Base-by-base conservation (phyloP, 2,888 invertebrate species). In the Thyatira batis region DNA sequence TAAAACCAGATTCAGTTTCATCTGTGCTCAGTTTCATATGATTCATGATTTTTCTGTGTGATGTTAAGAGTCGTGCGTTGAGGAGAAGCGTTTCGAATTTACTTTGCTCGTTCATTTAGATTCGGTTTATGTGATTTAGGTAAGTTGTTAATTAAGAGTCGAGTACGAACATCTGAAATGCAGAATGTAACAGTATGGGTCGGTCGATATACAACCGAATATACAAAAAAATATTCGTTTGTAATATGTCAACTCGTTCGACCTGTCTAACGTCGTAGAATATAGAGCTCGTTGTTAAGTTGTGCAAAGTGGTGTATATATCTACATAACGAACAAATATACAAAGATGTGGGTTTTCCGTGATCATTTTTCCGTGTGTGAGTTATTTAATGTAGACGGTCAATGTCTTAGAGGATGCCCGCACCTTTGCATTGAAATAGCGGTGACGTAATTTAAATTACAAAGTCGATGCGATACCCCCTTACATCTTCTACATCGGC, bases 41-140 rank as follows among this genome's bases (percentile, higher is more conserved):
- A 89, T 83, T 89, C 75, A 89, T 90, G 91, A 89, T 89, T 82
- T 78, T 85, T 82, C 83, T 91, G 91, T 92, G 91, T 92, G 85
- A 89, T 92, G 91, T 92, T 71, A 87, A 89, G 91, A 91, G 91
- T 92, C 91, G 91, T 92, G 91, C 91, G 89, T 92, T 91, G 91
- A 89, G 89, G 91, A 91, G 91, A 91, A 91, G 91, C 91, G 91
- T 92, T 90, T 91, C 90, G 91, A 92, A 92, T 92, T 92, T 92
- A 92, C 91, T 87, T 89, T 86, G 86, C 83, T 87, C 83, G 86
- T 80, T 85, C 71, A 79, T 78, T 76, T 71, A 75, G 73, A 82
- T 75, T 79, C 76, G 85, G 82, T 83, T 77, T 67, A 87, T 89
- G 90, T 91, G 89, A 87, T 84, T 84, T 80, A 82, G 88, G 89